Base-by-base conservation (phyloP, 2,113 vertebrate species). In the Neodon shergylaensis region DNA sequence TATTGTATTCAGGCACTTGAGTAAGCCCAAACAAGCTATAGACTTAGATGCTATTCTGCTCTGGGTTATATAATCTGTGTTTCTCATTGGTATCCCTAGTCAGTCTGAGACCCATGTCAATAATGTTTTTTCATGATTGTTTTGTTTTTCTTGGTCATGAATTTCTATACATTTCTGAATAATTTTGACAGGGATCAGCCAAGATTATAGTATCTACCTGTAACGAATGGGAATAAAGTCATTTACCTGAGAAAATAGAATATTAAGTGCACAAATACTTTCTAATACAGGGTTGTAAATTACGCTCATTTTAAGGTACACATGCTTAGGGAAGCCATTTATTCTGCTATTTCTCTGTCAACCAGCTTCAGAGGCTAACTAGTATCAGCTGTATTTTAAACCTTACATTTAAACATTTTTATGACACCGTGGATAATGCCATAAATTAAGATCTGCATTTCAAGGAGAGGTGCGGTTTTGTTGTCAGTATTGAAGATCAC, bases 351-450 rank as follows among this genome's bases (percentile, higher is more conserved):
- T 95, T 98, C 39, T 84, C 26, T 96, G 76, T 87, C 94, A 88
- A 49, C 91, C 77, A 74, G 3, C 95, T 92, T 42, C 63, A 72
- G 58, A 96, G 83, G 76, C 82, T 90, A 94, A 68, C 79, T 91
- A 61, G 92, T 91, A 97, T 90, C 54, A 44, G 90, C 36, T 90
- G n/a, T 95, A 94, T 95, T 97, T 97, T 98, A 47, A 95, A 88
- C 93, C 90, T 95, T 78, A n/a, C 83, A 47, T 97, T 89, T 95
- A 78, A n/a, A 91, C 36, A 96, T 94, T 73, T 92, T 94, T 86
- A 76, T 90, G n/a, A 66, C 95, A 96, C 91, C 96, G 89, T 96
- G 39, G 90, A 28, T 88, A 91, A 88, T 96, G 81, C 88, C 88
- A 87, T 74, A 81, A 65, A 85, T 95, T 97, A 96, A 98, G 94